Percentiles rank a stretch among this genome's conserved stretches.
Conservation (phyloP, 2,113 vertebrate genomes). For the Rhizomys pruinosus region DNA sequence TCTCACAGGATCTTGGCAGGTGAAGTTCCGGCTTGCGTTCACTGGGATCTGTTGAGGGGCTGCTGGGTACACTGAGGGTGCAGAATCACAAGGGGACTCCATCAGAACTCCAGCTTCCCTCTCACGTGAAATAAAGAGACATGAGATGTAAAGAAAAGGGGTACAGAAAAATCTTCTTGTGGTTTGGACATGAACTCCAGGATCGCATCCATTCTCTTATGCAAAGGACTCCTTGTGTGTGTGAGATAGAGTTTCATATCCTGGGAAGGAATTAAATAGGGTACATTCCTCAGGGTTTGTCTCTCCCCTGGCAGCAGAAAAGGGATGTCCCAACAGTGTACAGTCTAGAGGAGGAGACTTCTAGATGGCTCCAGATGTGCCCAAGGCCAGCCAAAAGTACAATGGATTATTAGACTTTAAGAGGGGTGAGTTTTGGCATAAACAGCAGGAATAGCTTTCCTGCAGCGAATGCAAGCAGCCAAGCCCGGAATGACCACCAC, state of each 20-base stretch:
- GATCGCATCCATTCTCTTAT: not conserved
- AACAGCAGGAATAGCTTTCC: not conserved
- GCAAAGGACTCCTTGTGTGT: not conserved
- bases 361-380: not conserved
- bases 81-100: not conserved
- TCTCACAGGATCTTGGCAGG: not conserved
- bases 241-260: not conserved
- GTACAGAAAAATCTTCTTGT: slow-evolving; percentile 7
- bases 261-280: not conserved
- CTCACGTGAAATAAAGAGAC: not conserved
- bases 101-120: not conserved
- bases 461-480: not conserved
- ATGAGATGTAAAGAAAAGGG: not conserved
- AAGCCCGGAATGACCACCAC: not conserved
- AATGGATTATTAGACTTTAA: not conserved
- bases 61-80: not conserved
- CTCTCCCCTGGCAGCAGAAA: not conserved
- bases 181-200: not conserved
- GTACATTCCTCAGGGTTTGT: not conserved
- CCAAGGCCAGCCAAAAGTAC: not conserved
- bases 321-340: not conserved
- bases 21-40: not conserved
- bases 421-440: not conserved
- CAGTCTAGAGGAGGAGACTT: not conserved
- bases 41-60: not conserved